Percentiles rank a stretch among this genome's conserved stretches.
phyloP scores from a whole-genome alignment of 2,113 vertebrate genomes.

The Malurus elegans region DNA sequence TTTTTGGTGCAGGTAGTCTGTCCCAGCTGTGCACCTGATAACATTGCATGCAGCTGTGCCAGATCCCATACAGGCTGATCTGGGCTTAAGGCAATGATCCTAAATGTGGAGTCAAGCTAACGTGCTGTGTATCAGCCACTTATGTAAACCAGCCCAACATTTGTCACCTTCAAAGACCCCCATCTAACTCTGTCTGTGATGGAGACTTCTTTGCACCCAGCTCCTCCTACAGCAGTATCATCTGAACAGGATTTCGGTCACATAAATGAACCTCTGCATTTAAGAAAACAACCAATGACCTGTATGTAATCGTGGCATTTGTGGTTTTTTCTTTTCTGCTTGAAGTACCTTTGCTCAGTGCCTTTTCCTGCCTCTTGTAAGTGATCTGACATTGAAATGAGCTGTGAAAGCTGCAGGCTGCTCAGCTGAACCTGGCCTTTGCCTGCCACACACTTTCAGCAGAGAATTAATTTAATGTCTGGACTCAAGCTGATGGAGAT shows the following conservation, averaged over 20 bases:
- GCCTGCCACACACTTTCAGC: not conserved
- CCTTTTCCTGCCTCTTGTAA: not conserved
- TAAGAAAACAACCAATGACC: not conserved
- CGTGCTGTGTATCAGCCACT: rapidly evolving
- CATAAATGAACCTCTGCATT: not conserved
- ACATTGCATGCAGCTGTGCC: not conserved
- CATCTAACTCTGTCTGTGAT: not conserved
- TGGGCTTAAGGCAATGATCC: not conserved
- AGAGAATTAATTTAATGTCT: not conserved
- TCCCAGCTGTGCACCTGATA: not conserved
- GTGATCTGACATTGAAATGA: not conserved
- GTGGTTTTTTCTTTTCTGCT: not conserved
- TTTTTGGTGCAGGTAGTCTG: not conserved
- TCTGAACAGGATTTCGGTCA: not conserved
- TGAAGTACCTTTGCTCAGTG: not conserved
- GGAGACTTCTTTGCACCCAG: not conserved
- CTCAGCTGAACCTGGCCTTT: not conserved
- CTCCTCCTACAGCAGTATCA: not conserved
- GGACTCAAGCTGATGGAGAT: not conserved
- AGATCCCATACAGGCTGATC: not conserved
- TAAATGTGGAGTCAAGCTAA: not conserved
- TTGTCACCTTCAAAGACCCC: not conserved
- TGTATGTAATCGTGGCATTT: not conserved
- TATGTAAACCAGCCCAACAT: not conserved
- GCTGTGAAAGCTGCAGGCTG: not conserved